Evolutionary conservation across 64 coral and sea anemone genomes (phyloP), one percentile per base, ranked within the genome.

Genomic region (Acropora yongei): DNA sequence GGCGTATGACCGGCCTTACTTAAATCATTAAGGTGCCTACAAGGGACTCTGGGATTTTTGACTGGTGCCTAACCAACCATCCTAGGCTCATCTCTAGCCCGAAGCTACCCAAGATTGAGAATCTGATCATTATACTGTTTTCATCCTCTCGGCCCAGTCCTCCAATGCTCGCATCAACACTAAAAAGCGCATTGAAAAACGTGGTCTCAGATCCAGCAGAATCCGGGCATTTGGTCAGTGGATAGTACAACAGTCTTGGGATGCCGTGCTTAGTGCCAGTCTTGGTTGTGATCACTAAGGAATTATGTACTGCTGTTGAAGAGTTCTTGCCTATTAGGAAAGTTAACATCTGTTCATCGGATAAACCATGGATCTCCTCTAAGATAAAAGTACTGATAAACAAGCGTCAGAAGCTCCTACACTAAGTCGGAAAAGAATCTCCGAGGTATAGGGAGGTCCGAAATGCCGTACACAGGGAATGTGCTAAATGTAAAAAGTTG

Each of bases 21-120:
- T 72, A 88, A 53, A 1, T 75, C n/a, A 55, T 88, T 75, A 88
- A 76, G 86, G 71, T 88, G 63, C 65, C n/a, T 51, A 89, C 87
- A n/a, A 89, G 87, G 87, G 87, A 66, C 43, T 77, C 49, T 78
- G 40, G 2, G 57, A 89, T 53, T 14, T 17, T 78, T 2, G 87
- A 89, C 11, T 89, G 87, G 87, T 89, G 87, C 57, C 86, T 88
- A 74, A 72, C 86, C 71, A 88, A 88, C 5, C 47, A 16, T 14
- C 68, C 85, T n/a, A 88, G 71, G 49, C n/a, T 88, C 61, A 72
- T 75, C 9, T 18, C 75, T 78, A 12, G 69, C 11, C 75, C 87
- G 13, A 2, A 77, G 58, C 46, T 80, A 44, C 88, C 88, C 11
- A 89, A 89, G 61, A 58, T 89, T 89, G 42, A 76, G 2, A n/a